A percentile compares a stretch with the other conserved stretches of the same genome.
phyloP scores from a whole-genome alignment of 2,113 vertebrate species.

The Dipodomys merriami region DNA sequence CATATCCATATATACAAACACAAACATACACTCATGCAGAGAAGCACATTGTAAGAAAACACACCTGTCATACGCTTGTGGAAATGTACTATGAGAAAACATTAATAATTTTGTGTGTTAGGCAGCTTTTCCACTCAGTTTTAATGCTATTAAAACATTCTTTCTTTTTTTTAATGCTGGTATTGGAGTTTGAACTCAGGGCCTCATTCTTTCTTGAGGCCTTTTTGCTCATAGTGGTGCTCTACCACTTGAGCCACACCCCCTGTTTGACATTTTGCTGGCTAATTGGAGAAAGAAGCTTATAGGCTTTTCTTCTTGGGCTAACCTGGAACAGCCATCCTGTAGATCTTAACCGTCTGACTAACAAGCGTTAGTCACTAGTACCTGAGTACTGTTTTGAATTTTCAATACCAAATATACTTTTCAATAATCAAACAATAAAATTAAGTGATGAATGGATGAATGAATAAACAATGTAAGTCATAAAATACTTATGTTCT shows the following conservation, averaged over 20 bases:
- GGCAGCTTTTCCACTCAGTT: slow-evolving; percentile 10
- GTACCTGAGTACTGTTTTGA: background rate
- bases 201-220: too few relatives aligned
- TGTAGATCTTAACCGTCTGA: too few relatives aligned
- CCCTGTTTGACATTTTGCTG: too few relatives aligned
- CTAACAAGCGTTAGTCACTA: too few relatives aligned
- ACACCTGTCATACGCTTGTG: background rate
- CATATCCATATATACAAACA: accelerated
- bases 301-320: too few relatives aligned
- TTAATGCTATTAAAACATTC: background rate
- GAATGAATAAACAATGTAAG: background rate
- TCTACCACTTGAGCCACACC: too few relatives aligned
- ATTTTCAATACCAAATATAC: background rate
- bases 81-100: background rate
- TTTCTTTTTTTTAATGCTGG: background rate
- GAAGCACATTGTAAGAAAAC: background rate
- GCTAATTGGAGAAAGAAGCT: too few relatives aligned
- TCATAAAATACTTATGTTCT: background rate
- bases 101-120: slow-evolving; percentile 33
- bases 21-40: background rate
- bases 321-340: too few relatives aligned
- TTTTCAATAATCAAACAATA: slow-evolving; percentile 21
- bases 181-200: too few relatives aligned
- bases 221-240: too few relatives aligned
- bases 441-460: too few relatives aligned